Percentiles rank a stretch among this genome's conserved stretches.
These are phyloP conservation scores for Oceanodroma tethys DNA, from an alignment of 2,113 vertebrate species.

Conservation along the genomic window DNA sequence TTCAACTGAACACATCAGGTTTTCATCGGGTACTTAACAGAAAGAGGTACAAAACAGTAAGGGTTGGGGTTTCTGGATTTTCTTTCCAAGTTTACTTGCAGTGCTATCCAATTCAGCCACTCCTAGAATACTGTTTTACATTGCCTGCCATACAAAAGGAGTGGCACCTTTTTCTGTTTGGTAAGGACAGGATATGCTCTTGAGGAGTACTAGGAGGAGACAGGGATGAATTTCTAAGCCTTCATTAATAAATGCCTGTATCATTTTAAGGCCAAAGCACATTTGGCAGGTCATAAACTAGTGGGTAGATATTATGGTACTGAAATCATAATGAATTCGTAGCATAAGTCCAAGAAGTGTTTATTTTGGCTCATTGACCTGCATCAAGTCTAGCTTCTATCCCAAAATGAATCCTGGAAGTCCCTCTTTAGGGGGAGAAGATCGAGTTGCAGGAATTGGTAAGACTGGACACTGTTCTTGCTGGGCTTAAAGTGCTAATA, in stretches of 20 bases:
- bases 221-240: not conserved
- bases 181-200: not conserved
- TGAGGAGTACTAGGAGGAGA: not conserved
- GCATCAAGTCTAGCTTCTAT: not conserved
- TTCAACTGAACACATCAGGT: not conserved
- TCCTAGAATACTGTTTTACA: not conserved
- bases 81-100: not conserved
- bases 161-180: not conserved
- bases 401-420: not conserved
- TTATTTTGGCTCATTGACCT: not conserved
- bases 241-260: not conserved
- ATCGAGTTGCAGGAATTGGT: not conserved
- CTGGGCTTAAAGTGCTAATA: not conserved
- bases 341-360: not conserved
- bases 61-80: not conserved
- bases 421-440: not conserved
- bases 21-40: not conserved
- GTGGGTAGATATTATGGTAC: not conserved
- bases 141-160: accelerated
- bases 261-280: not conserved
- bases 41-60: not conserved
- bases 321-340: not conserved
- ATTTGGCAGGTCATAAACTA: not conserved
- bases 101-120: not conserved
- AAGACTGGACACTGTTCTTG: not conserved